phyloP scores from a whole-genome alignment of 2,113 vertebrate species.

The Mus spicilegus region DNA sequence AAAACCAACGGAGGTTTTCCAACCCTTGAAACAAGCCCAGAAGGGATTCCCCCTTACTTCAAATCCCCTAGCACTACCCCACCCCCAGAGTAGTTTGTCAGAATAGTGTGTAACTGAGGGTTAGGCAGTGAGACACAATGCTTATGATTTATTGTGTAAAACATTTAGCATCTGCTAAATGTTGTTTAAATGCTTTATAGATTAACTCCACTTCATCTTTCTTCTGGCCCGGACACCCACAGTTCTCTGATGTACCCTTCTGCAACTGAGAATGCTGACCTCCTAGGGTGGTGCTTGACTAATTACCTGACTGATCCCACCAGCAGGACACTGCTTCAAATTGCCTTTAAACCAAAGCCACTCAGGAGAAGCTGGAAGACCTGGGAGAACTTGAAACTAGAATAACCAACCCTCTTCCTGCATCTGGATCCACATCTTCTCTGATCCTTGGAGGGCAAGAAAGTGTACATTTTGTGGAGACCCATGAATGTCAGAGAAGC shows the following conservation, averaged over 20 bases:
- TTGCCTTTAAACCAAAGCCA: neutral
- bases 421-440: neutral
- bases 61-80: neutral
- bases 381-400: neutral
- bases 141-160: neutral
- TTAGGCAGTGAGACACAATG: neutral
- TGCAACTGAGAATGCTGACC: neutral
- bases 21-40: neutral
- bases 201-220: neutral
- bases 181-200: rapidly evolving
- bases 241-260: neutral
- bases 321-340: too few species aligned
- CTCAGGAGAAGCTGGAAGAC: rapidly evolving
- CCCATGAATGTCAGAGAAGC: neutral
- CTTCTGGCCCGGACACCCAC: too few species aligned
- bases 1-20: too few species aligned
- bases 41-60: too few species aligned
- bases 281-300: neutral
- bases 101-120: too few species aligned
- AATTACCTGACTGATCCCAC: too few species aligned
- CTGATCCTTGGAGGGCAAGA: neutral
- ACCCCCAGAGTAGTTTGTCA: neutral
- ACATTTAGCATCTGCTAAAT: too few species aligned
- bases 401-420: rapidly evolving
- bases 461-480: too few species aligned